Percentiles rank a stretch among this genome's conserved stretches.
Conservation (phyloP, 2,797 vertebrate genomes). For the Esox lucius region DNA sequence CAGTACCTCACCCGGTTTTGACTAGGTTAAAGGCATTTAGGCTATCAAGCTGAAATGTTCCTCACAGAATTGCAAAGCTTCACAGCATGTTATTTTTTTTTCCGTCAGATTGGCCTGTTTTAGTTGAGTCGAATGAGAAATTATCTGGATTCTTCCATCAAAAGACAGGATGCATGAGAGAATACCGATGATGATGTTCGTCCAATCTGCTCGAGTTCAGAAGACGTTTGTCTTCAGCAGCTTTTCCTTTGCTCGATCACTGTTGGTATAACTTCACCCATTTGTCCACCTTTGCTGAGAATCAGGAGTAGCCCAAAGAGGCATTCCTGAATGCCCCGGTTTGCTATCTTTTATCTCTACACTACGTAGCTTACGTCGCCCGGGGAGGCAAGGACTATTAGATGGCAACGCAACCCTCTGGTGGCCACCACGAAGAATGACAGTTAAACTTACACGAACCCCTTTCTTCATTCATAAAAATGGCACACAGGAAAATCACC, state of each 20-base stretch:
- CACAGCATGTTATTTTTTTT: not conserved
- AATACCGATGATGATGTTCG: constrained; percentile 35
- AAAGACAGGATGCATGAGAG: constrained; percentile 6
- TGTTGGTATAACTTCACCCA: not conserved
- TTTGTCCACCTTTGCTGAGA: not conserved
- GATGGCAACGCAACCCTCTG: constrained; percentile 61
- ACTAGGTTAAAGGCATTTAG: constrained; percentile 4
- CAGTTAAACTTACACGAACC: constrained; percentile 41
- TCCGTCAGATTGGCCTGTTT: not conserved
- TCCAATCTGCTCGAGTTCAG: constrained; percentile 45
- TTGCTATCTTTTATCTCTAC: not conserved
- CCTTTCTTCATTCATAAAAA: constrained; percentile 68
- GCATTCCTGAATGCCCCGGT: not conserved
- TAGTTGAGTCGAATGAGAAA: constrained; percentile 26
- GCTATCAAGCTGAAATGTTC: not conserved
- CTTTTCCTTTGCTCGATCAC: constrained; percentile 40
- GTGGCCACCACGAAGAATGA: constrained; percentile 39
- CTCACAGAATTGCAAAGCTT: not conserved
- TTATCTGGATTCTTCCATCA: constrained; percentile 28
- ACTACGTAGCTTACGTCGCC: not conserved
- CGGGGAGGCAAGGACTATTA: constrained; percentile 20
- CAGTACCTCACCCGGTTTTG: not conserved
- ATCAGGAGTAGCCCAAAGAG: not conserved
- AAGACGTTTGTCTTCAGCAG: constrained; percentile 16
- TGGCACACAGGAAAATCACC: constrained; percentile 37